Conservation (phyloP, 1,140 invertebrate genomes). For the Eufriesea mexicana region DNA sequence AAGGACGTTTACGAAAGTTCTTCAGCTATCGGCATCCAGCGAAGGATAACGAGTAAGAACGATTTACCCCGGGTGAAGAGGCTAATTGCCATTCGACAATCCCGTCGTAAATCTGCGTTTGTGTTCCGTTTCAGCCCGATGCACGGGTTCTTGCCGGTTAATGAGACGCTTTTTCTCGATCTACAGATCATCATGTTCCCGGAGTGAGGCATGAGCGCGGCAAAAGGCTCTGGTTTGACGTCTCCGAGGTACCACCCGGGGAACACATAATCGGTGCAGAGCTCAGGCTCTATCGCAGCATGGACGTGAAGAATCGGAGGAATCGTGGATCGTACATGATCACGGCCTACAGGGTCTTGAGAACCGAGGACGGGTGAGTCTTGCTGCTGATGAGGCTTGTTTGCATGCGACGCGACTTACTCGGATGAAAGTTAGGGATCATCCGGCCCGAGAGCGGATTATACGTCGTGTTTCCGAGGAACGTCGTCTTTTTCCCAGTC, state of each 20-base stretch:
- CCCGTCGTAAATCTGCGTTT: conserved; percentile 13
- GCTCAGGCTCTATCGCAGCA: conserved; percentile 90
- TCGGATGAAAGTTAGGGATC: neutral
- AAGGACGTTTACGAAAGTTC: neutral
- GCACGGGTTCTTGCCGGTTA: neutral
- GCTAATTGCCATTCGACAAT: conserved; percentile 24
- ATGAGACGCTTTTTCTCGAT: conserved; percentile 50
- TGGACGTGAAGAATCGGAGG: conserved; percentile 71
- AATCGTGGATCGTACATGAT: conserved; percentile 75
- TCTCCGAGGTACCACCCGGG: conserved; percentile 90
- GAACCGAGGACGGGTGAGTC: conserved; percentile 75
- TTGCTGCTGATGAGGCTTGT: neutral
- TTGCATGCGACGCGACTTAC: neutral
- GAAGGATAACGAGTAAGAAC: conserved; percentile 22
- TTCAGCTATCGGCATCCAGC: neutral
- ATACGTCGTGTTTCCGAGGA: neutral
- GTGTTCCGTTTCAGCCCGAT: neutral
- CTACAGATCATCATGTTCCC: conserved; percentile 86
- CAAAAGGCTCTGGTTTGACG: conserved; percentile 95
- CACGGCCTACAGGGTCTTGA: conserved; percentile 77
- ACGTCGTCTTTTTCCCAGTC: neutral
- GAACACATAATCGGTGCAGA: conserved; percentile 93
- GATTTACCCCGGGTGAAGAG: conserved; percentile 3
- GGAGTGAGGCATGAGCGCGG: conserved; percentile 91
- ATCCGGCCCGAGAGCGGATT: neutral